phyloP scores from a whole-genome alignment of 2,113 vertebrate genomes.

The Vanacampus margaritifer region DNA sequence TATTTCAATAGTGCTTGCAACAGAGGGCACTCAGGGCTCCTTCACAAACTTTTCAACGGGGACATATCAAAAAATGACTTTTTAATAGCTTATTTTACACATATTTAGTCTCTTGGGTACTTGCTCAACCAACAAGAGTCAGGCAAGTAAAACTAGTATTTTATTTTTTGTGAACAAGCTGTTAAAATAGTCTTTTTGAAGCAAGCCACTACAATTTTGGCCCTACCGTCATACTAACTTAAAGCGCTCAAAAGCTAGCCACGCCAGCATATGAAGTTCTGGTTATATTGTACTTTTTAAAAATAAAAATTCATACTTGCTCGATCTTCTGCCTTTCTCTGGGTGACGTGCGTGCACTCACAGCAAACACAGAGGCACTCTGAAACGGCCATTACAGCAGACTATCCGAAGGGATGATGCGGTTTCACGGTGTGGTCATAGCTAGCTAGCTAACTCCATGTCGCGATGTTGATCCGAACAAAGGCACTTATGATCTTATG shows the following conservation, averaged over 20 bases:
- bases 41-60: constrained; percentile 17
- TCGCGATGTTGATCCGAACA: no score
- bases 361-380: no score
- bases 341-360: no score
- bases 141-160: not conserved
- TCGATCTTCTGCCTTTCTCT: no score
- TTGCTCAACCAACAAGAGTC: not conserved
- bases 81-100: not conserved
- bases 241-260: not conserved
- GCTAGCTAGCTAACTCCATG: no score
- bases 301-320: no score
- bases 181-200: not conserved
- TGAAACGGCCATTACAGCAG: no score
- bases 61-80: constrained; percentile 20
- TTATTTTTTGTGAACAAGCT: not conserved
- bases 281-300: no score
- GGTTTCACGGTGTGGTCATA: no score
- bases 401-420: no score
- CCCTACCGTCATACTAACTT: not conserved
- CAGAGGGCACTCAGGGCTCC: constrained; percentile 57
- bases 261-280: no score
- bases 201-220: not conserved
- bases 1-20: constrained; percentile 75
- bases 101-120: not conserved
- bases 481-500: no score